Evolutionary conservation across 2,113 vertebrate species (phyloP).

Genomic region (Salvelinus sp.): DNA sequence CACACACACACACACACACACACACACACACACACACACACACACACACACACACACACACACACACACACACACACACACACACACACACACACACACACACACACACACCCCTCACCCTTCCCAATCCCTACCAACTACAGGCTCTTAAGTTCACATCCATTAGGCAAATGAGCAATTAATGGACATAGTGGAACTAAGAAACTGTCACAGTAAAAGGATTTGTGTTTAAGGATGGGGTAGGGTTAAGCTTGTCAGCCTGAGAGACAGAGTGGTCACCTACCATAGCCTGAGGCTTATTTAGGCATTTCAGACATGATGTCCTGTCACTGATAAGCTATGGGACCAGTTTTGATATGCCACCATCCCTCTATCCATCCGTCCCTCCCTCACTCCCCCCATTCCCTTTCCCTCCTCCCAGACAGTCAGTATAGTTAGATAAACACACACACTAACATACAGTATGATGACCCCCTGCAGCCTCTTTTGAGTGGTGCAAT

Average conservation of each 20-base stretch:
- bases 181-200: constrained; percentile 27
- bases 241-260: constrained; percentile 3
- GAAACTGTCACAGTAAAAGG: background rate
- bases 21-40: too few species aligned
- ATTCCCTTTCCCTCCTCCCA: constrained; percentile 1
- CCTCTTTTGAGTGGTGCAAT: constrained; percentile 40
- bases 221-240: constrained; percentile 56
- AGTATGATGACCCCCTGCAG: constrained; percentile 12
- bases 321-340: constrained; percentile 62
- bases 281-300: constrained; percentile 58
- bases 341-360: constrained; percentile 68
- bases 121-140: constrained; percentile 33
- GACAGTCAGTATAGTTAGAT: constrained; percentile 53
- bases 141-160: constrained; percentile 38
- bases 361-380: constrained; percentile 37
- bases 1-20: too few species aligned
- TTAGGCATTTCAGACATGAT: constrained; percentile 59
- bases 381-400: background rate
- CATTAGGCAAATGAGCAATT: constrained; percentile 78
- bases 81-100: constrained; percentile 5
- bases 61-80: constrained; percentile 6
- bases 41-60: constrained; percentile 7
- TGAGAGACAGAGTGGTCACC: constrained; percentile 67
- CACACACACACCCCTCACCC: background rate
- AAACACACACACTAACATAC: constrained; percentile 68